Evolutionary conservation across 2,113 vertebrate genomes (phyloP), one percentile per base, ranked within the genome.

Genomic region (Tapirus terrestris): DNA sequence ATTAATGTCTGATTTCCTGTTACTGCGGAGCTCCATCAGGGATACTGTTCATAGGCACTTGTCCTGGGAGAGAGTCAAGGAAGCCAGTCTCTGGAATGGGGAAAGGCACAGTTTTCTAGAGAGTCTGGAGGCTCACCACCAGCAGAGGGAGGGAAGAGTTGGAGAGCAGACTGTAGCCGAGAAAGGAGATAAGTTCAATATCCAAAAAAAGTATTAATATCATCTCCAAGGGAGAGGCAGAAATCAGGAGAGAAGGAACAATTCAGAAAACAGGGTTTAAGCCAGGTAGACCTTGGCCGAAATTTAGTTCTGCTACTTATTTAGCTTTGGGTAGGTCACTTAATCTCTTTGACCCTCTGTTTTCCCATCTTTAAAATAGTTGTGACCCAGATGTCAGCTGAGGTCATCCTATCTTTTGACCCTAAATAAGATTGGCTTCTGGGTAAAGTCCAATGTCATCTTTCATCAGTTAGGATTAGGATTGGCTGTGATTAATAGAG

Each of bases 291-390:
- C 9, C 18, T 58, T 58, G 39, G 84, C 29, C 72, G 43, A 83
- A 13, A 48, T 97, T 94, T n/a, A 58, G 23, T 67, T 87, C 25
- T 67, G 33, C 25, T 36, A 27, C 5, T 1, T 36, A 33, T n/a
- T 39, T 70, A 36, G 61, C 33, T 61, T 73, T 77, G 63, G 61
- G 25, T 43, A 56, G 36, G 33, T 45, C 36, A 36, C 25, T 45
- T 70, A 85, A 88, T 77, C 39, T 82, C 21, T 84, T 97, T 56
- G n/a, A 68, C 14, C 18, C 6, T 90, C n/a, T 80, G 13, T 88
- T 90, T 85, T 29, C 43, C 51, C 33, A 33, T 81, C n/a, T 81
- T 60, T 89, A 61, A 92, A 88, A 77, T 61, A 96, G n/a, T 23
- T 81, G 33, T 21, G 45, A 84, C 60, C n/a, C 56, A 58, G 65